Evolutionary conservation across 2,797 vertebrate species (phyloP).

Genomic region (Artibeus lituratus): DNA sequence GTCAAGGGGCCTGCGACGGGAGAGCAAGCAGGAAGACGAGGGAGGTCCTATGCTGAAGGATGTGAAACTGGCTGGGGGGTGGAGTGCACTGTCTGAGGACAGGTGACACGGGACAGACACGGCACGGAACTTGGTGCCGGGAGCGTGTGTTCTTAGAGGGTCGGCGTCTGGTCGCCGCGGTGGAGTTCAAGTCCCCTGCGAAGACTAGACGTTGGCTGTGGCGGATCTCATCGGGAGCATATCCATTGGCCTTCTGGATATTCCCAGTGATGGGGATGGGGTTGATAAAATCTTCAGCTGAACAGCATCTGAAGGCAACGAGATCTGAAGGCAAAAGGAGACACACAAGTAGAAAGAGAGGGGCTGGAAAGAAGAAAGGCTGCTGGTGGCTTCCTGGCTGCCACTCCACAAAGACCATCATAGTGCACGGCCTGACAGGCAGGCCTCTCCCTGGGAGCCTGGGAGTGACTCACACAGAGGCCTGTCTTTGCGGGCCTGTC

Average conservation of each 20-base stretch:
- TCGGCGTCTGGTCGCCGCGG: not conserved
- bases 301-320: not conserved
- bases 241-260: not conserved
- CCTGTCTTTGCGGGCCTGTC: not conserved
- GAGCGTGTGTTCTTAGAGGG: not conserved
- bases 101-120: not conserved
- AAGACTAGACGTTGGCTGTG: not conserved
- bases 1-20: not conserved
- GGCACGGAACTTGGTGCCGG: not conserved
- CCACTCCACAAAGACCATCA: not conserved
- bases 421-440: not conserved
- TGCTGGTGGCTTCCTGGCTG: not conserved
- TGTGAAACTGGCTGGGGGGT: not conserved
- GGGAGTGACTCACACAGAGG: not conserved
- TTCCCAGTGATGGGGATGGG: not conserved
- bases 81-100: not conserved
- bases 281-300: not conserved
- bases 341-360: not conserved
- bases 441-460: not conserved
- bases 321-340: not conserved
- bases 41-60: not conserved
- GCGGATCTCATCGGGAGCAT: not conserved
- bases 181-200: not conserved
- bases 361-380: not conserved
- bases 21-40: not conserved